phyloP scores from a whole-genome alignment of 2,113 vertebrate genomes.

The Phaetusa simplex region DNA sequence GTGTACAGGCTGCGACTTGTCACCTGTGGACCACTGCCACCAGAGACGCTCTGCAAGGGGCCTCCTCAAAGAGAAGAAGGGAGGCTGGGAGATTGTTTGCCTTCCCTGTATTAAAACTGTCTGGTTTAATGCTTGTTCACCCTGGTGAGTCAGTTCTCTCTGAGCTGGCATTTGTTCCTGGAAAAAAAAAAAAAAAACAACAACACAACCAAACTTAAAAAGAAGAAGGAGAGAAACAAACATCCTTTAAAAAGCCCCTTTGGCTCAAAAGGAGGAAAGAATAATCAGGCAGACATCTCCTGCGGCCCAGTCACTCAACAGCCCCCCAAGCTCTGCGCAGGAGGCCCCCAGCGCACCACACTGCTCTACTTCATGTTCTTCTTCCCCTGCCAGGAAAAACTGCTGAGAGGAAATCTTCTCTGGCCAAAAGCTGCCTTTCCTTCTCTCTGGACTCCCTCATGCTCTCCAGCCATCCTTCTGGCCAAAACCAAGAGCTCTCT shows the following conservation, averaged over 20 bases:
- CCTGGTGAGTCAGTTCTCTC: conserved; percentile 56
- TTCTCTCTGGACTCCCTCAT: neutral
- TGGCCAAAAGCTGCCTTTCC: conserved; percentile 14
- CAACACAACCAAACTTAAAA: neutral
- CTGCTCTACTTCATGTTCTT: neutral
- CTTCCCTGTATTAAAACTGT: neutral
- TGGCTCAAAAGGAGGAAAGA: conserved; percentile 43
- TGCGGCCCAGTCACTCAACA: neutral
- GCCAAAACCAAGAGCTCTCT: conserved; percentile 30
- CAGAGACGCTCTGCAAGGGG: neutral
- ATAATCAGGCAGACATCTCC: neutral
- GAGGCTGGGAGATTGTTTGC: neutral
- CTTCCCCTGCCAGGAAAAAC: conserved; percentile 61
- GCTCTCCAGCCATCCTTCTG: neutral
- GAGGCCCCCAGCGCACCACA: neutral
- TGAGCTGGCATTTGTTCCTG: conserved; percentile 51
- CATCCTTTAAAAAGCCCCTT: conserved; percentile 52
- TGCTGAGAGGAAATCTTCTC: conserved; percentile 35
- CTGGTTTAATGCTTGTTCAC: conserved; percentile 39
- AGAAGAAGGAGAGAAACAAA: conserved; percentile 49
- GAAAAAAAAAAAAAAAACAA: neutral
- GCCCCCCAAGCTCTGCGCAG: neutral
- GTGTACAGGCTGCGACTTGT: neutral
- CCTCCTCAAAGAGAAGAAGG: neutral
- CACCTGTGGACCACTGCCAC: neutral